Conservation (phyloP, 1,140 invertebrate species). For the Calephelis nemesis region DNA sequence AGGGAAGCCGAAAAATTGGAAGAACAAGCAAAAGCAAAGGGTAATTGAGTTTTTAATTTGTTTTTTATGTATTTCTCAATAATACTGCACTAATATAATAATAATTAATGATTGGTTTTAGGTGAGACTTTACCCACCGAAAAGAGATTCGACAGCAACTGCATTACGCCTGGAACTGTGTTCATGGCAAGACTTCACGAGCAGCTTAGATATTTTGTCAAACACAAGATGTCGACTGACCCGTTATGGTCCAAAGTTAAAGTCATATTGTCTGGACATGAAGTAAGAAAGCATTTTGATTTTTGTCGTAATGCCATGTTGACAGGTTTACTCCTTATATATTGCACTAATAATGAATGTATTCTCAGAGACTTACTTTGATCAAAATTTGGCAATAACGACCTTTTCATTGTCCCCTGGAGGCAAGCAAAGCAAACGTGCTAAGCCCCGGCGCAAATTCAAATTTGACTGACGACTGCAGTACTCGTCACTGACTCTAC, state of each 20-base stretch:
- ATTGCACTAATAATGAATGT: too few relatives aligned
- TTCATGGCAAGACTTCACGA: conserved; percentile 94
- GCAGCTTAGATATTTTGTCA: conserved; percentile 93
- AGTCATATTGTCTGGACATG: conserved; percentile 90
- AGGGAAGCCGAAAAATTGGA: conserved; percentile 91
- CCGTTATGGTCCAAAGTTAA: conserved; percentile 90
- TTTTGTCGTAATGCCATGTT: background rate
- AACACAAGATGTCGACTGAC: conserved; percentile 91
- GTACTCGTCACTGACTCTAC: too few relatives aligned
- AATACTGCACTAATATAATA: background rate
- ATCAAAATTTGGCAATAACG: too few relatives aligned
- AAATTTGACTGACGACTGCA: too few relatives aligned
- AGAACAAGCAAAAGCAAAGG: conserved; percentile 86
- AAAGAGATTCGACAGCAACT: conserved; percentile 96
- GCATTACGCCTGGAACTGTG: conserved; percentile 95
- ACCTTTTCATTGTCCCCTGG: too few relatives aligned
- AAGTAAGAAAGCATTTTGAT: conserved; percentile 78
- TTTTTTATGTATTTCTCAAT: background rate
- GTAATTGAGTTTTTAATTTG: conserved; percentile 26
- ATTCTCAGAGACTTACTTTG: too few relatives aligned
- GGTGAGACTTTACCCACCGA: conserved; percentile 86
- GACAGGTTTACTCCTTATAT: background rate
- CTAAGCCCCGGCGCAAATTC: too few relatives aligned
- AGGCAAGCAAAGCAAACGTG: too few relatives aligned
- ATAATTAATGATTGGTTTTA: conserved; percentile 26